Evolutionary conservation across 2,113 vertebrate species (phyloP).

Genomic region (Chinchilla lanigera): DNA sequence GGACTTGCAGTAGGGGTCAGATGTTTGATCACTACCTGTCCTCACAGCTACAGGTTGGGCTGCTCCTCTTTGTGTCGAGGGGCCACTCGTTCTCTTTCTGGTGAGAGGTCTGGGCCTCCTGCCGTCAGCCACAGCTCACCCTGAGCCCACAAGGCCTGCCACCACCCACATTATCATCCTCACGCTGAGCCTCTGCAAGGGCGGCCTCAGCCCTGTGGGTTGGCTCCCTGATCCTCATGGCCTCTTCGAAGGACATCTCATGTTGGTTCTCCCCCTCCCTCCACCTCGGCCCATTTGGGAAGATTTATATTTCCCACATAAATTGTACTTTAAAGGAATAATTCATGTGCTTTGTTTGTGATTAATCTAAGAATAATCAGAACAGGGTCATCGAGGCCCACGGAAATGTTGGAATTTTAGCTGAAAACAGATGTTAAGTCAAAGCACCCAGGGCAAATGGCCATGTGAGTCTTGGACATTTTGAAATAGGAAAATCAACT

Average conservation of each 20-base stretch:
- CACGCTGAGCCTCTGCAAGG: not conserved
- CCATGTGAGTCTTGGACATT: not conserved
- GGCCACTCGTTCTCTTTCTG: conserved; percentile 28
- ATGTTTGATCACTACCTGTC: conserved; percentile 5
- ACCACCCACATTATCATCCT: not conserved
- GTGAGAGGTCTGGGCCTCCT: conserved; percentile 61
- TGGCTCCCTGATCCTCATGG: not conserved
- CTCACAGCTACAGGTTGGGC: not conserved
- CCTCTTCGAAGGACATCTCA: not conserved
- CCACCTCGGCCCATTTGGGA: not conserved
- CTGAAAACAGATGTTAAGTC: not conserved
- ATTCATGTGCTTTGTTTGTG: conserved; percentile 37
- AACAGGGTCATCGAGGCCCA: conserved; percentile 44
- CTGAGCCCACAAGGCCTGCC: conserved; percentile 48
- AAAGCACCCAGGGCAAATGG: not conserved
- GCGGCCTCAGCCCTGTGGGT: not conserved
- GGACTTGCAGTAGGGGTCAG: not conserved
- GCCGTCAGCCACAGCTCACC: not conserved
- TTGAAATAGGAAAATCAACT: not conserved
- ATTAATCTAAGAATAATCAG: conserved; percentile 58
- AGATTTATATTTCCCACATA: conserved; percentile 54
- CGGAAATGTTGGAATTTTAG: not conserved
- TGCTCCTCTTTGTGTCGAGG: not conserved
- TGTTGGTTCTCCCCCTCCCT: not conserved
- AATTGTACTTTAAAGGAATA: conserved; percentile 54